Base-by-base conservation (phyloP, 1,140 invertebrate genomes). In the Probaryconus sp. region DNA sequence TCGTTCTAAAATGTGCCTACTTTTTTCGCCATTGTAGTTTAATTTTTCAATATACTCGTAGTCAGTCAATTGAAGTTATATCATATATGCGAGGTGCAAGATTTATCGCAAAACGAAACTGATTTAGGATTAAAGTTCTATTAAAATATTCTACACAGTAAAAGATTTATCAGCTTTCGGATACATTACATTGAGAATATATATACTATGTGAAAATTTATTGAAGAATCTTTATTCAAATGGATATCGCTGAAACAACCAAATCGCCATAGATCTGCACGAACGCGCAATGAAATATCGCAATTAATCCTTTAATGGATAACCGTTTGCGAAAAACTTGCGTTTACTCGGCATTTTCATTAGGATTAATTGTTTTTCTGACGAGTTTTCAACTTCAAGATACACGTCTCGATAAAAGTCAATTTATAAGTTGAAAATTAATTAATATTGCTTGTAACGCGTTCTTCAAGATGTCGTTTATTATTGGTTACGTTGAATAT, bases 71-170 rank as follows among this genome's bases (percentile, higher is more conserved):
- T 45, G 53, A 60, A 60, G 50, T 51, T 53, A 45, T 64, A 11
- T 42, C 37, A 53, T 43, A 26, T 31, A 24, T 4, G 31, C 33
- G 33, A 14, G 6, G 28, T n/a, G 24, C 30, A 61, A 65, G 56
- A 67, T 73, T 67, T 73, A 73, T 73, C 26, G 53, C 16, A 20
- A 30, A 17, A 17, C 14, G 21, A 50, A 73, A 73, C 61, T 67
- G 47, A 73, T 37, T 55, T 37, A 50, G 63, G 43, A 74, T 74
- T 74, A 50, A 67, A 68, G 55, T 74, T 68, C 53, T 68, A 68
- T 63, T 61, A 67, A 74, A 74, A 73, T 73, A 67, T 67, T 47
- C 67, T 55, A 33, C 38, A 16, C 26, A 17, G 5, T 40, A 26
- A 30, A 60, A 73, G 55, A 67, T 73, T 73, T 73, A 73, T 72